These are phyloP conservation scores for Zaprionus lachaisei DNA, from an alignment of 1,140 invertebrate species.

Conservation along the genomic window DNA sequence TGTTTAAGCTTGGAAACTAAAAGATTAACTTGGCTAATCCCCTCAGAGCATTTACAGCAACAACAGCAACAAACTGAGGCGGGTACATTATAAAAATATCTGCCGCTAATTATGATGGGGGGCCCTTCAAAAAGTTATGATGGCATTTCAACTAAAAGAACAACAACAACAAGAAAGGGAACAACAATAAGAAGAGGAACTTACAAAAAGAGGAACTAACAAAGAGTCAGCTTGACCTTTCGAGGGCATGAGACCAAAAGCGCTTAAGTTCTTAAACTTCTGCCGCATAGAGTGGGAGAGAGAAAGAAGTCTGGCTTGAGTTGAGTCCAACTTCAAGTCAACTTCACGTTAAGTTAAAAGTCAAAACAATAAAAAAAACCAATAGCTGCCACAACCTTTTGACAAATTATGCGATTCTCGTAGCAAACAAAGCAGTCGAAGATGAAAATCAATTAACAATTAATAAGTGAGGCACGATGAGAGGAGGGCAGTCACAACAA, in stretches of 20 bases:
- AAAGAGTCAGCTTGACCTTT: conserved; percentile 56
- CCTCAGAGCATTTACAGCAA: not conserved
- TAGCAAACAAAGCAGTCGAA: not conserved
- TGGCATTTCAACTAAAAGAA: conserved; percentile 31
- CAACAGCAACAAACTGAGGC: conserved; percentile 1
- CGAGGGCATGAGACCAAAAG: conserved; percentile 67
- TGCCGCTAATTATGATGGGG: conserved; percentile 68
- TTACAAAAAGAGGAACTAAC: not conserved
- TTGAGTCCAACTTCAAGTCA: not conserved
- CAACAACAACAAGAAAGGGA: conserved; percentile 20
- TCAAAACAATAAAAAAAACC: conserved; percentile 51
- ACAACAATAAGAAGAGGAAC: not conserved
- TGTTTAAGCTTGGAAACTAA: not conserved
- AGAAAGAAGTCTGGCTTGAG: not conserved
- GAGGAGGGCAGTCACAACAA: too few species aligned
- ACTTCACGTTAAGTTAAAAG: conserved; percentile 27
- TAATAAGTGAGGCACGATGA: conserved; percentile 55
- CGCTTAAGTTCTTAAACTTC: conserved; percentile 15
- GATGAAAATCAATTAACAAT: conserved; percentile 73
- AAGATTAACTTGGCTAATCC: conserved; percentile 1
- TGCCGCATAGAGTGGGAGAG: too few species aligned
- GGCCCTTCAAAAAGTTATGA: conserved; percentile 62
- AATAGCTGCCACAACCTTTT: conserved; percentile 35
- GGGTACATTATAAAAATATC: conserved; percentile 44
- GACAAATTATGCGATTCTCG: conserved; percentile 62